Evolutionary conservation across 2,113 vertebrate species (phyloP), one percentile per base, ranked within the genome.

Genomic region (Dasyprocta punctata): DNA sequence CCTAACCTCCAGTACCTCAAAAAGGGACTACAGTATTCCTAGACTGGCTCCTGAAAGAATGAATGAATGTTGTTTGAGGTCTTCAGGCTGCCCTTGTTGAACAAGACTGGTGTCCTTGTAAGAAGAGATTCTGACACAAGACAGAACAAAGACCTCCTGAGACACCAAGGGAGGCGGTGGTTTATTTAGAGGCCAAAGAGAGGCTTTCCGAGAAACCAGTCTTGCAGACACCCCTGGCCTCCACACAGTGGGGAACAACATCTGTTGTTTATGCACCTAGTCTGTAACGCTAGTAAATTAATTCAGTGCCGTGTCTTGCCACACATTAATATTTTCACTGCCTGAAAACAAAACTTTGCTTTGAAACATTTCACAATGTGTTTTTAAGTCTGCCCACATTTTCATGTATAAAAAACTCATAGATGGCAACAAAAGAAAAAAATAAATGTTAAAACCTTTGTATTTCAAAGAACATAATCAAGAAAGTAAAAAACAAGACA

Each of bases 391-490:
- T 78, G 47, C 36, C 52, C 49, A 91, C 5, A 63, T 84, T 44
- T 94, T 77, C 61, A 88, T 65, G 14, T 91, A 93, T 69, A 54
- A 38, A 90, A 87, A 91, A 77, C 26, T 95, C 8, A 69, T 13
- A 82, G 9, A 22, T 14, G 30, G 26, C 10, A 77, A 95, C 47
- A 94, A 96, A 77, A 84, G 52, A 47, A 89, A 93, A 93, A 92
- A 90, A 78, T 69, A 80, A 63, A 85, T 71, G 65, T 78, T 9
- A 26, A 88, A 94, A 89, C 4, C 10, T 9, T 17, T 47, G 52
- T 86, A 73, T 67, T 83, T 92, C 78, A 75, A 87, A 89, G 38
- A 47, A 49, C 75, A 78, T 7, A 49, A 47, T 30, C 63, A 90
- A 92, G 61, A 86, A 80, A 81, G 65, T 49, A 9, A 54, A 85